Evolutionary conservation across 2,113 vertebrate species (phyloP).

Genomic region (Rhodinocichla rosea): DNA sequence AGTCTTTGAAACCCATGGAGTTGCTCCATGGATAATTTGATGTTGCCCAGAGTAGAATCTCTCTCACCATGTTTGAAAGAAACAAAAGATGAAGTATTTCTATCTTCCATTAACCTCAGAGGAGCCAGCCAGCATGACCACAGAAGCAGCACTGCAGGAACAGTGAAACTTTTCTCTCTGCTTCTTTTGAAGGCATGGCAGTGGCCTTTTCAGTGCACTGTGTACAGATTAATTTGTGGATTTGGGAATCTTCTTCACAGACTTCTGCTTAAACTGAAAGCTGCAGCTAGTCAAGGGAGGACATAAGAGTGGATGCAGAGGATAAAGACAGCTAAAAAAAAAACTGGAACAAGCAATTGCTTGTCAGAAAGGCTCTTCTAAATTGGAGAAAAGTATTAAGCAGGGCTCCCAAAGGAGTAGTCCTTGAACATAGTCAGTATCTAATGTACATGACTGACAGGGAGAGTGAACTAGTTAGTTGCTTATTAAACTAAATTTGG

Average conservation of each 20-base stretch:
- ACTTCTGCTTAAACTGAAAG: conserved; percentile 27
- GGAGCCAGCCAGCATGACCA: background rate
- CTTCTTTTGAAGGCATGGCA: background rate
- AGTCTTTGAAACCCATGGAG: background rate
- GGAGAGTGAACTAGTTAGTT: conserved; percentile 41
- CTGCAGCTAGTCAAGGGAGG: background rate
- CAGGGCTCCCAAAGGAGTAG: background rate
- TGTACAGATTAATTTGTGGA: background rate
- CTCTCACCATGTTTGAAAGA: background rate
- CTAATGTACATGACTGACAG: conserved; percentile 13
- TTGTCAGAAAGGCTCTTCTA: conserved; percentile 44
- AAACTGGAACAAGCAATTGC: background rate
- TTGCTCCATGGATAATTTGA: background rate
- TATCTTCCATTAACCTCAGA: background rate
- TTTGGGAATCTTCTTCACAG: conserved; percentile 21
- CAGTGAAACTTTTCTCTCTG: background rate
- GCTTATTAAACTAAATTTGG: conserved; percentile 41
- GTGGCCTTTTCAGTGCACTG: background rate
- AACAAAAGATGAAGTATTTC: background rate
- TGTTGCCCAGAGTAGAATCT: background rate
- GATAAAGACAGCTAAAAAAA: conserved; percentile 14
- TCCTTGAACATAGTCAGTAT: background rate
- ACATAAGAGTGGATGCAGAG: background rate
- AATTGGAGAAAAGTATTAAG: conserved; percentile 47
- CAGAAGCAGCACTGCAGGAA: background rate